phyloP scores from a whole-genome alignment of 1,140 invertebrate genomes.

The Zaprionus lachaisei region DNA sequence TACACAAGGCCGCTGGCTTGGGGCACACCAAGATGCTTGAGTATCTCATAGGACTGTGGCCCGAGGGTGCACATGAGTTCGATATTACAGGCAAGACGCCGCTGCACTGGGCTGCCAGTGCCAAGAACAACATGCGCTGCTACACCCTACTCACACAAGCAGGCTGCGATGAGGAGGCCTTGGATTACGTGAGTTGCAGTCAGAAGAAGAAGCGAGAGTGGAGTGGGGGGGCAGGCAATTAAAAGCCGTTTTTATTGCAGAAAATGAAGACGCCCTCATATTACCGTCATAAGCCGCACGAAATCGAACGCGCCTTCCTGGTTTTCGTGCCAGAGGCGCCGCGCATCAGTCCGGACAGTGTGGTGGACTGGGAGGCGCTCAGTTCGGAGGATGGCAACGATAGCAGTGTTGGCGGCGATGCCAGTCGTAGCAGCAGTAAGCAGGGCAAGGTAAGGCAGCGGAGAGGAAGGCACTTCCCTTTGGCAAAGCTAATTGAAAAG shows the following conservation, averaged over 20 bases:
- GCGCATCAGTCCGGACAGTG: slow-evolving; percentile 88
- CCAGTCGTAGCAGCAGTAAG: slow-evolving; percentile 41
- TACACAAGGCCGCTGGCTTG: slow-evolving; percentile 94
- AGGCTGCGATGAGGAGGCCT: slow-evolving; percentile 91
- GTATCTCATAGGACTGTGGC: slow-evolving; percentile 89
- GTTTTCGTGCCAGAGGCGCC: slow-evolving; percentile 91
- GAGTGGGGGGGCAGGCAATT: slow-evolving; percentile 35
- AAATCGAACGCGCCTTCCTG: slow-evolving; percentile 89
- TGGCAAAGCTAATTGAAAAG: slow-evolving; percentile 40
- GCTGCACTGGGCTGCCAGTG: slow-evolving; percentile 94
- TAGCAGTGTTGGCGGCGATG: slow-evolving; percentile 46
- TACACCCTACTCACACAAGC: slow-evolving; percentile 90
- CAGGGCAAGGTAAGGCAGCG: slow-evolving; percentile 46
- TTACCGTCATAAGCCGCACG: slow-evolving; percentile 90
- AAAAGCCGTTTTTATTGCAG: slow-evolving; percentile 85
- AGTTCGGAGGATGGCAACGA: slow-evolving; percentile 64
- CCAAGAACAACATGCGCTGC: slow-evolving; percentile 89
- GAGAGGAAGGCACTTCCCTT: not conserved
- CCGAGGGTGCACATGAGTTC: slow-evolving; percentile 88
- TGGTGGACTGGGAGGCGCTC: slow-evolving; percentile 89
- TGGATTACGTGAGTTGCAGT: slow-evolving; percentile 90
- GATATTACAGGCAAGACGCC: slow-evolving; percentile 95
- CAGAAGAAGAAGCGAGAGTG: not conserved
- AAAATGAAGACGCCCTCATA: slow-evolving; percentile 92
- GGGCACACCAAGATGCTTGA: slow-evolving; percentile 90